Evolutionary conservation across 2,888 invertebrate species (phyloP).

Genomic region (Lasioglossum vierecki): DNA sequence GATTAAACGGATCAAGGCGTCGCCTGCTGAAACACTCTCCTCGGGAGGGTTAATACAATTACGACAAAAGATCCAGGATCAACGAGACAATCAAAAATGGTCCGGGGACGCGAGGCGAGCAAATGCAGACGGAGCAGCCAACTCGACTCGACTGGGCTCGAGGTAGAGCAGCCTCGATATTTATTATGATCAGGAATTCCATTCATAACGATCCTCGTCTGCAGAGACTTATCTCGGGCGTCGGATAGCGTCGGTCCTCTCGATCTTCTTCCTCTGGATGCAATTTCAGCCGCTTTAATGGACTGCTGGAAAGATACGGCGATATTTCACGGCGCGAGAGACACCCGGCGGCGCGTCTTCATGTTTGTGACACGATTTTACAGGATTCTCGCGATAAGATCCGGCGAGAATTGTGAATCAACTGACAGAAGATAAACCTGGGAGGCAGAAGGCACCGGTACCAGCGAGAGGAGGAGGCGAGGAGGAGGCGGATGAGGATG

Average conservation of each 20-base stretch:
- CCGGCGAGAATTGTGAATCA: conserved; percentile 64
- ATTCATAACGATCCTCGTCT: conserved; percentile 56
- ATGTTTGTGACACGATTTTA: conserved; percentile 56
- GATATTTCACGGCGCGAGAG: conserved; percentile 39
- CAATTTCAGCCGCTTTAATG: conserved; percentile 44
- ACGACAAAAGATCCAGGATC: conserved; percentile 2
- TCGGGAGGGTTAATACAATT: background rate
- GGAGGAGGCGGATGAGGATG: conserved; percentile 44
- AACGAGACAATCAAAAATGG: conserved; percentile 9
- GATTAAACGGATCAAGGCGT: conserved; percentile 9
- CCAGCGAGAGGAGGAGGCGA: background rate
- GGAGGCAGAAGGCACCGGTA: conserved; percentile 32
- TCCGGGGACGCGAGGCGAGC: background rate
- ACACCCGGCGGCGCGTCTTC: conserved; percentile 12
- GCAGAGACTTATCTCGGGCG: conserved; percentile 2
- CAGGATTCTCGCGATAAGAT: conserved; percentile 50
- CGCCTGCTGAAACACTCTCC: background rate
- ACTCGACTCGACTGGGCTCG: background rate
- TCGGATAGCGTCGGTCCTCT: background rate
- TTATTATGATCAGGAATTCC: conserved; percentile 24
- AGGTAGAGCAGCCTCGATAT: conserved; percentile 3
- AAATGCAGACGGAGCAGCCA: background rate
- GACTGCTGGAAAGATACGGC: conserved; percentile 42
- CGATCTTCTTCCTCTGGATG: conserved; percentile 21
- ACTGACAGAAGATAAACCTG: conserved; percentile 67